phyloP scores from a whole-genome alignment of 2,113 vertebrate species.

The Psephotus haematonotus region DNA sequence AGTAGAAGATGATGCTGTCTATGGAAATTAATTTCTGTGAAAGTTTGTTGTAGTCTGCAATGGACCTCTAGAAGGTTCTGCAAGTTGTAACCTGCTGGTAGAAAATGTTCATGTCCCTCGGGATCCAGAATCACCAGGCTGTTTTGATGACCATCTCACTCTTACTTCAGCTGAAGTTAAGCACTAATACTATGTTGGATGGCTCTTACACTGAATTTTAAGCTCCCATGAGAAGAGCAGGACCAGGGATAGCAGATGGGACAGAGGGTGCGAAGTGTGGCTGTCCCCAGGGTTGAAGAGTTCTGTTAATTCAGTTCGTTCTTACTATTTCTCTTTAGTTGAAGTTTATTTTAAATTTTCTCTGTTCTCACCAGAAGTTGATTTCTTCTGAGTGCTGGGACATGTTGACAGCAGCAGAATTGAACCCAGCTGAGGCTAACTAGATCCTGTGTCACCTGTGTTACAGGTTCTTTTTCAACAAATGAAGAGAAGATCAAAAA shows the following conservation, averaged over 20 bases:
- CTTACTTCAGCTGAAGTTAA: not conserved
- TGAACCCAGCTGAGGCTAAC: not conserved
- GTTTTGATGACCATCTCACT: not conserved
- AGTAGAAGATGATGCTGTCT: not conserved
- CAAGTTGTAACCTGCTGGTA: not conserved
- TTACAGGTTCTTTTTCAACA: constrained; percentile 22
- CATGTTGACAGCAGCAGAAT: not conserved
- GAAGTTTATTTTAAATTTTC: not conserved
- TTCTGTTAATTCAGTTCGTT: not conserved
- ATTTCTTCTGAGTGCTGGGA: not conserved
- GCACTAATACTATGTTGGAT: too few species aligned
- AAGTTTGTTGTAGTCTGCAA: not conserved
- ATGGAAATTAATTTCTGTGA: not conserved
- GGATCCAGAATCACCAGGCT: not conserved
- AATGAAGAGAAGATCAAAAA: constrained; percentile 61
- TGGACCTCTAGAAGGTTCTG: not conserved
- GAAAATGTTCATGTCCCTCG: not conserved
- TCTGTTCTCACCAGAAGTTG: not conserved
- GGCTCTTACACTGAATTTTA: not conserved
- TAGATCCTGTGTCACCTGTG: constrained; percentile 17
- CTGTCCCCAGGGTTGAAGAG: not conserved
- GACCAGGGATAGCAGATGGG: not conserved
- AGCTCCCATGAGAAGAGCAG: not conserved
- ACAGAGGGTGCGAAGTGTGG: not conserved
- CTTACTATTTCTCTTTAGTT: not conserved